Evolutionary conservation across 2,113 vertebrate species (phyloP), one percentile per base, ranked within the genome.

Genomic region (Climacteris rufus): DNA sequence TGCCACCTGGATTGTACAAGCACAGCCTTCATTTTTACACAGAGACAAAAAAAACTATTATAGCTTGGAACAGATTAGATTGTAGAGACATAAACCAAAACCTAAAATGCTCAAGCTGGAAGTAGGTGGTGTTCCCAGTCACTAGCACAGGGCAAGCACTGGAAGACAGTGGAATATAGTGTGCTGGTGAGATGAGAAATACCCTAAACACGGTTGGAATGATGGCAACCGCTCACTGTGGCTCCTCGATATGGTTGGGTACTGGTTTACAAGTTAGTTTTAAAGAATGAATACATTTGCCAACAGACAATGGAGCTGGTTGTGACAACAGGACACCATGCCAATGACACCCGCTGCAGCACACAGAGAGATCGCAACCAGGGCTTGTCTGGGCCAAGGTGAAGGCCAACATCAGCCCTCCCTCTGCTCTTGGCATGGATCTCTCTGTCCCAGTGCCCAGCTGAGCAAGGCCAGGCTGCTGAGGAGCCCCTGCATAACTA

Each of bases 301-400:
- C 86, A 83, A 39, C 18, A 63, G 45, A 44, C 15, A 54, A 13
- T 5, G 17, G 15, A 65, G 30, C 8, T 42, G 22, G 27, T 39
- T 68, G 54, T 53, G 63, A 42, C 39, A 49, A 33, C 0, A 10
- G 53, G 84, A 49, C 25, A 72, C 49, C 39, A 50, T 0, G 0
- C 15, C 3, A 2, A 24, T 3, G 24, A 39, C 65, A 89, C 11
- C 11, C 0, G 2, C n/a, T 0, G 13, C 15, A 33, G 64, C 16
- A 14, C 50, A 14, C 45, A 19, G 16, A 49, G 44, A 1, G 17
- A 44, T 21, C 39, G 27, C 68, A 78, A 3, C 3, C 35, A 31
- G 9, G 2, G 56, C n/a, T 18, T 53, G 77, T 31, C 61, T 75
- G 64, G 40, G 52, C 74, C 24, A 14, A 45, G 23, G 16, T 14